Percentiles rank a stretch among this genome's conserved stretches.
Conservation (phyloP, 1,140 invertebrate genomes). For the Brachionus rotundiformis region DNA sequence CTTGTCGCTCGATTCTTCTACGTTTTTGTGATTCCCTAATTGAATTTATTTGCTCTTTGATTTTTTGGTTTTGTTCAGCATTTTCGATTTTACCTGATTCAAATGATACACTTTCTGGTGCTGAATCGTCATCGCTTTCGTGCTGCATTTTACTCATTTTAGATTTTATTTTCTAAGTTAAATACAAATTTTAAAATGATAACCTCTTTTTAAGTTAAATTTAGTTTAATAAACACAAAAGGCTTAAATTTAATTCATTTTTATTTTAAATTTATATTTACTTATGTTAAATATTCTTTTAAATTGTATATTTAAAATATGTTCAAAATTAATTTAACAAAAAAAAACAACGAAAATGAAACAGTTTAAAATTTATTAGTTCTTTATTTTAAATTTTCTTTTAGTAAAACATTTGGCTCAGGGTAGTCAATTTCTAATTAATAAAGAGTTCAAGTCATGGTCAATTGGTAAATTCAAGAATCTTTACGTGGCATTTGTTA, state of each 20-base stretch:
- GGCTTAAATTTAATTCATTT: background rate
- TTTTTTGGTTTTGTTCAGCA: constrained; percentile 1
- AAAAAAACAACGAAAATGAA: background rate
- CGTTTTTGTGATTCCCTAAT: constrained; percentile 30
- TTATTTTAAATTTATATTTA: background rate
- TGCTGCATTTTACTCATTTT: background rate
- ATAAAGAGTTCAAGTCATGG: too few species aligned
- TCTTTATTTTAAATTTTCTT: too few species aligned
- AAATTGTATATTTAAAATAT: background rate
- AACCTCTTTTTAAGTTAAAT: background rate
- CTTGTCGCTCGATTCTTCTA: constrained; percentile 22
- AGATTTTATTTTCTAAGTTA: background rate
- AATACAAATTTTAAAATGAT: background rate
- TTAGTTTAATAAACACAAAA: background rate
- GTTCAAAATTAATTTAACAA: background rate
- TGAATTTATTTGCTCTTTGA: constrained; percentile 37
- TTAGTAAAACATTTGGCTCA: too few species aligned
- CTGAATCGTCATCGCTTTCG: constrained; percentile 43
- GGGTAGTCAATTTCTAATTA: too few species aligned
- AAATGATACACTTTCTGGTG: constrained; percentile 13
- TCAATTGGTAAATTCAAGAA: too few species aligned
- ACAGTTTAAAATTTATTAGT: too few species aligned
- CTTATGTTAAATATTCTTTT: background rate
- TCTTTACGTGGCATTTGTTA: too few species aligned
- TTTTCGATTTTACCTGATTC: constrained; percentile 18